phyloP scores from a whole-genome alignment of 2,888 invertebrate species.

The Agrochola litura region DNA sequence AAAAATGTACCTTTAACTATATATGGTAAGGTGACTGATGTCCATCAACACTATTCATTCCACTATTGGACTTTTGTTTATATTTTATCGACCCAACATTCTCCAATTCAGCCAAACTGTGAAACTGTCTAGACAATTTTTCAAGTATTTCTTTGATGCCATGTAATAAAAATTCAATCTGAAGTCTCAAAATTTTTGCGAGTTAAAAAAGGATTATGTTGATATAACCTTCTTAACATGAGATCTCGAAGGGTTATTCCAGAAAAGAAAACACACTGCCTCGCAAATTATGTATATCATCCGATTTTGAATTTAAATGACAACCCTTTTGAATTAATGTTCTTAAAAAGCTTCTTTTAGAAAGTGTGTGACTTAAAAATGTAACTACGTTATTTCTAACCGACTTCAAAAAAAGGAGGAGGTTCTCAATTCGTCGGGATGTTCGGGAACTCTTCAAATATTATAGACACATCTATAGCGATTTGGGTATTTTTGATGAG shows the following conservation, averaged over 20 bases:
- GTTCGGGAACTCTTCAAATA: no score
- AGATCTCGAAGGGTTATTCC: conserved; percentile 8
- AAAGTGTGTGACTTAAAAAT: background rate
- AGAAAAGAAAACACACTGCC: conserved; percentile 8
- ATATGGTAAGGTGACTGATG: conserved; percentile 24
- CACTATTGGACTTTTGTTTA: conserved; percentile 15
- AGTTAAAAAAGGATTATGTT: conserved; percentile 41
- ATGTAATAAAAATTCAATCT: conserved; percentile 25
- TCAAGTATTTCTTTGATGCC: conserved; percentile 14
- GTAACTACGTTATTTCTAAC: background rate
- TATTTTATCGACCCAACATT: conserved; percentile 14
- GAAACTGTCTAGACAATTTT: conserved; percentile 30
- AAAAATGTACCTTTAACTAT: conserved; percentile 39
- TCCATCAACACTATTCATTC: conserved; percentile 49
- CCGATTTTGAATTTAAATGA: conserved; percentile 35
- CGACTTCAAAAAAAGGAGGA: no score
- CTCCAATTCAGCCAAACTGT: background rate
- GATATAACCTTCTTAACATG: conserved; percentile 20
- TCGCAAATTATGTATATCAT: conserved; percentile 12
- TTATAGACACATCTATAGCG: no score
- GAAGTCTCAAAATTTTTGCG: conserved; percentile 20
- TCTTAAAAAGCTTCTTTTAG: conserved; percentile 4
- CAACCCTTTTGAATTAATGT: conserved; percentile 25
- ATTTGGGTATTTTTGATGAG: no score
- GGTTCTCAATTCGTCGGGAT: no score